Evolutionary conservation across 2,113 vertebrate species (phyloP), one percentile per base, ranked within the genome.

Genomic region (Laticauda laticaudata): DNA sequence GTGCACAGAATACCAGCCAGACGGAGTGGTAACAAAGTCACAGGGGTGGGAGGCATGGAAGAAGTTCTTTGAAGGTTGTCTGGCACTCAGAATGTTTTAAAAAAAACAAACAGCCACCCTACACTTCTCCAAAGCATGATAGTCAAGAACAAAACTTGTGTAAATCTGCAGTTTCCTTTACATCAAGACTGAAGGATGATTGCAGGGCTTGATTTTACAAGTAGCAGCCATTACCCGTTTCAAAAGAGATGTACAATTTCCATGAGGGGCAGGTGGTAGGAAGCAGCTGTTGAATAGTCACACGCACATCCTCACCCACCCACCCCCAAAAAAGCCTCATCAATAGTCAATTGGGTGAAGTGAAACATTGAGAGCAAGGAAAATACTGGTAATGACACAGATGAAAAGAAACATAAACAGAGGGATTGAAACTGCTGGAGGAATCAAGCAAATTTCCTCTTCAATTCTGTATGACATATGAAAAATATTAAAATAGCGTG

Each of bases 221-320:
- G 93, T 93, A 96, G 94, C 94, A 96, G 95, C 94, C 94, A 93
- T 94, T 93, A 91, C 86, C 96, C 94, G 51, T 92, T 93, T 95
- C 91, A 92, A 59, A 96, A 93, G 94, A 95, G 94, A 95, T 86
- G 92, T 23, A 56, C 90, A 92, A 91, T 59, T 93, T 93, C 93
- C 94, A 92, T 12, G 59, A 97, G 96, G 95, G 92, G 92, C 96
- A 96, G 95, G 95, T 96, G 94, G 92, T 59, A 5, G 0, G 92
- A 94, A 89, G 92, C 69, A 92, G 92, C 93, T 95, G 94, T 91
- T 93, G 93, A 95, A 96, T 96, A 96, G 92, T 94, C 90, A 92
- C 92, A 91, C 88, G 87, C 93, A 92, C 55, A 26, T 29, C 6
- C 15, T 15, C 92, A 24, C 8, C 24, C 11, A 5, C 51, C 51